phyloP scores from a whole-genome alignment of 2,113 vertebrate species.

The Brachionichthys hirsutus region DNA sequence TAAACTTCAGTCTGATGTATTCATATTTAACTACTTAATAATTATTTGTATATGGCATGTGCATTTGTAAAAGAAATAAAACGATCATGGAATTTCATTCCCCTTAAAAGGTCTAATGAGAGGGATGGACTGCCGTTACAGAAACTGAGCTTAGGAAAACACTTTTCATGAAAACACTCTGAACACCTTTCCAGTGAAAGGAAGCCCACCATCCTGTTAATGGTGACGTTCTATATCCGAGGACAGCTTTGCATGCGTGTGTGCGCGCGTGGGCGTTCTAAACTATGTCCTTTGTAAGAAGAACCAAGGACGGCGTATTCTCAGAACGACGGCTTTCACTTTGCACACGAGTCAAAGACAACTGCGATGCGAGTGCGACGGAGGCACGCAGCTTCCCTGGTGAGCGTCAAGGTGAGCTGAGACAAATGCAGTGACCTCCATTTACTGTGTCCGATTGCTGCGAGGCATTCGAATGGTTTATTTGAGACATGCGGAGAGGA shows the following conservation, averaged over 20 bases:
- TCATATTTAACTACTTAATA: too few relatives aligned
- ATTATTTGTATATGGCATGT: too few relatives aligned
- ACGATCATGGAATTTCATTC: too few relatives aligned
- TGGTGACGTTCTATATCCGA: conserved; percentile 27
- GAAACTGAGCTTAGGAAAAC: conserved; percentile 4
- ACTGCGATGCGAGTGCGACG: conserved; percentile 20
- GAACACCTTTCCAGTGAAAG: conserved; percentile 22
- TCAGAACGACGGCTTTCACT: conserved; percentile 54
- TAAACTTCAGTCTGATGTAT: too few relatives aligned
- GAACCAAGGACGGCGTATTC: conserved; percentile 73
- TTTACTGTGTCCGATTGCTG: too few relatives aligned
- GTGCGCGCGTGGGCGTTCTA: conserved; percentile 49
- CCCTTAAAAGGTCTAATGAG: too few relatives aligned
- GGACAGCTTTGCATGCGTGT: conserved; percentile 5
- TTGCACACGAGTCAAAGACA: conserved; percentile 48
- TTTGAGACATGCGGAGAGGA: too few relatives aligned
- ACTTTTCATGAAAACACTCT: conserved; percentile 23
- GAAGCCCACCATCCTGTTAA: conserved; percentile 17
- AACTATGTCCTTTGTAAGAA: conserved; percentile 69
- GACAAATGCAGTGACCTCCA: not conserved
- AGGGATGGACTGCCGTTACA: not conserved
- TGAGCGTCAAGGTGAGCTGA: conserved; percentile 19
- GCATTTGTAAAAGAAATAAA: too few relatives aligned
- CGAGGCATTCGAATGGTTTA: too few relatives aligned
- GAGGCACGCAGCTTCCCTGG: conserved; percentile 7